phyloP scores from a whole-genome alignment of 2,888 invertebrate species.

The Sylvicola cinctus region DNA sequence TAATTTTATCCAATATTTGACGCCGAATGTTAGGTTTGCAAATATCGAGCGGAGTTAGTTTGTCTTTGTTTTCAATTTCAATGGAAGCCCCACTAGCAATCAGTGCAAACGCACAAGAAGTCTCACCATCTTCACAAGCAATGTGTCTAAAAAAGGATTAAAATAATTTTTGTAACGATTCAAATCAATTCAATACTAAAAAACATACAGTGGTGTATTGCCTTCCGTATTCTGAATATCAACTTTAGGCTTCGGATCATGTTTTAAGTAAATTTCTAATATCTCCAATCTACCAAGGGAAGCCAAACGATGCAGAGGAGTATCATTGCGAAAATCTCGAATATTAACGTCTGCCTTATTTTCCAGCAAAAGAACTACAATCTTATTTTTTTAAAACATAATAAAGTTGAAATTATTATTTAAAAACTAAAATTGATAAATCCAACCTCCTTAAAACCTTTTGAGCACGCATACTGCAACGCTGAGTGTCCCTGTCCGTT shows the following conservation, averaged over 20 bases:
- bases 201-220: slow-evolving; percentile 6
- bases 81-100: slow-evolving; percentile 6
- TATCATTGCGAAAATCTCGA: slow-evolving; percentile 5
- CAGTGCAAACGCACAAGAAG: slow-evolving; percentile 5
- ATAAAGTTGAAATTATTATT: not conserved
- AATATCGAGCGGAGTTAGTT: slow-evolving; percentile 6
- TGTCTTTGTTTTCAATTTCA: slow-evolving; percentile 6
- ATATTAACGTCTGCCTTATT: slow-evolving; percentile 6
- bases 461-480: slow-evolving; percentile 8
- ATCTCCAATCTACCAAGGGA: slow-evolving; percentile 5
- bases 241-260: slow-evolving; percentile 1
- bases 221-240: slow-evolving; percentile 6
- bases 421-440: not conserved
- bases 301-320: slow-evolving; percentile 6
- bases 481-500: slow-evolving; percentile 7
- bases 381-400: not conserved
- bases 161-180: not conserved
- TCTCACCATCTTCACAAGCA: slow-evolving; percentile 7
- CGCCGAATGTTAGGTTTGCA: slow-evolving; percentile 7
- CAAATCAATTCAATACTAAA: not conserved
- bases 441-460: slow-evolving; percentile 4
- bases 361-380: slow-evolving; percentile 6
- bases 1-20: not conserved
- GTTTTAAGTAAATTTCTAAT: slow-evolving; percentile 5
- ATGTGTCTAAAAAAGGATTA: slow-evolving; percentile 3